Base-by-base conservation (phyloP, 1,140 invertebrate species). In the Globodera rostochiensis region DNA sequence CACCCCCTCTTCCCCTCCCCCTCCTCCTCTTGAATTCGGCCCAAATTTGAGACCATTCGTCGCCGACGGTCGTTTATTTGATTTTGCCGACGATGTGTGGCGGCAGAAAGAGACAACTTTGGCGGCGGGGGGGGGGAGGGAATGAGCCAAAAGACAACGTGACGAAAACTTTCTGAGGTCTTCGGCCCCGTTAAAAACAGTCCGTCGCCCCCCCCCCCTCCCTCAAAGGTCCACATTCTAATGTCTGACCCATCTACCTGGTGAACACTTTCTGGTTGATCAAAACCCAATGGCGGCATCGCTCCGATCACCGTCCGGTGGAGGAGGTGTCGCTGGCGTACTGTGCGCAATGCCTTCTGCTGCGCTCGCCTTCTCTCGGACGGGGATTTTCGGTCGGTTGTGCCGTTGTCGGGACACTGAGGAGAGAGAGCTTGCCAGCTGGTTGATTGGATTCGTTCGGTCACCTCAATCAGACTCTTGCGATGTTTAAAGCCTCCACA, bases 241-340 rank as follows among this genome's bases (percentile, higher is more conserved):
- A 0, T 70, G 21, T 70, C 36, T 19, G 67, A 3, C 36, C 21
- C 67, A 3, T 9, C n/a, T 70, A 9, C 67, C 69, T 71, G 69
- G 21, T 36, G 69, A 11, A 15, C 36, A 6, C n/a, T 45, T 71
- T 71, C 5, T 11, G 13, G 36, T 0, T 47, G 8, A 8, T 45
- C 9, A 8, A 21, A 5, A 6, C 36, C 69, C 25, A 21, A 6
- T 66, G 60, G 60, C 60, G 60, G 21, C 60, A 66, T 21, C 13
- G 60, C 36, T 47, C 46, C 69, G 46, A 71, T 71, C 36, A 71
- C 69, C 9, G 69, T 71, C 36, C 69, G 69, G 36, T 71, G 69
- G 69, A 71, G 69, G 9, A 71, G 46, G 6, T 71, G 69, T 36
- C 69, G 21, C 25, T 47, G 69, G 46, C 69, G 57, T 15, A 64